These are phyloP conservation scores for Bradysia coprophila DNA, from an alignment of 1,140 invertebrate species.

Conservation along the genomic window DNA sequence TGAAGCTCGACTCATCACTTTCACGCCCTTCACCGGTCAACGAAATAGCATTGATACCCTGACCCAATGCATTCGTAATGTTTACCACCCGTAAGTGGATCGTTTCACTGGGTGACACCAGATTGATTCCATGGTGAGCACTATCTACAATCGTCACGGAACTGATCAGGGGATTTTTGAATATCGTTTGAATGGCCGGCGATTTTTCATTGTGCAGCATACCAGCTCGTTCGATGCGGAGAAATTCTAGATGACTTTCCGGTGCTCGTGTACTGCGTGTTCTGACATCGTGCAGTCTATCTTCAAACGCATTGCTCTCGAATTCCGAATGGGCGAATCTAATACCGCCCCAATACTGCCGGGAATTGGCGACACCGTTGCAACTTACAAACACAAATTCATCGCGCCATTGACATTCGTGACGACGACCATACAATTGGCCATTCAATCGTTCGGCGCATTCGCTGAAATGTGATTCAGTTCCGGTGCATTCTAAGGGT, in stretches of 20 bases:
- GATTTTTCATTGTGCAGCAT: slow-evolving; percentile 90
- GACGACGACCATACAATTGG: slow-evolving; percentile 64
- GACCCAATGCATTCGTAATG: slow-evolving; percentile 68
- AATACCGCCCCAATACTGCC: slow-evolving; percentile 92
- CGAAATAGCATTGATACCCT: slow-evolving; percentile 74
- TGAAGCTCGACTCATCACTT: slow-evolving; percentile 69
- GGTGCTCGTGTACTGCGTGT: slow-evolving; percentile 47
- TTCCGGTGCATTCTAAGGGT: slow-evolving; percentile 68
- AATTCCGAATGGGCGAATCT: slow-evolving; percentile 78
- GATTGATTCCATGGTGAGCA: slow-evolving; percentile 81
- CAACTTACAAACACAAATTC: slow-evolving; percentile 91
- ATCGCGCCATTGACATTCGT: slow-evolving; percentile 73
- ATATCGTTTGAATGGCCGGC: slow-evolving; percentile 76
- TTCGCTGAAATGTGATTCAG: slow-evolving; percentile 64
- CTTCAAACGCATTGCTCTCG: slow-evolving; percentile 67
- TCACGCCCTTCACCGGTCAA: slow-evolving; percentile 85
- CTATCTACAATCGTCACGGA: slow-evolving; percentile 68
- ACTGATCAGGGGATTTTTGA: slow-evolving; percentile 63
- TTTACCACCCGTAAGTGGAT: slow-evolving; percentile 49
- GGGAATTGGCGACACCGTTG: slow-evolving; percentile 42
- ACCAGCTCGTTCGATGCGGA: slow-evolving; percentile 87
- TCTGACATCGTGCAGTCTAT: slow-evolving; percentile 59
- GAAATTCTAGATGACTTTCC: slow-evolving; percentile 62
- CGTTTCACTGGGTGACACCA: slow-evolving; percentile 71
- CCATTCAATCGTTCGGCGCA: slow-evolving; percentile 81